Evolutionary conservation across 2,797 vertebrate genomes (phyloP).

Genomic region (Graptemys geographica): DNA sequence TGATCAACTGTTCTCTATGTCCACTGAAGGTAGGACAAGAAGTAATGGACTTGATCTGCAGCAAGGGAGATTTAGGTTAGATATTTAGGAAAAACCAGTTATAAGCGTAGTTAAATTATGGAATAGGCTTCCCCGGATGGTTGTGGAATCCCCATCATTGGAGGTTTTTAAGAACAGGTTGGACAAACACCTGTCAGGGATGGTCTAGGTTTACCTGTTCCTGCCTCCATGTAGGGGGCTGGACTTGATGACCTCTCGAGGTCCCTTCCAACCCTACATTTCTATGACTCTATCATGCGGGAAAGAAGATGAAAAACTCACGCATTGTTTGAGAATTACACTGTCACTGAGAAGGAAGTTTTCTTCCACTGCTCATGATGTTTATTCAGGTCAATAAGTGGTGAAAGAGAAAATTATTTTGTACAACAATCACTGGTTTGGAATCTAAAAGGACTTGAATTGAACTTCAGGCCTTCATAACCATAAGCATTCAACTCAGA

Average conservation of each 20-base stretch:
- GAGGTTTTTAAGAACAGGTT: neutral
- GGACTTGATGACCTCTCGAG: neutral
- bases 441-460: neutral
- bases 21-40: neutral
- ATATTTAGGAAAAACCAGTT: neutral
- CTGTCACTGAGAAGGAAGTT: neutral
- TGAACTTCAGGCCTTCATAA: neutral
- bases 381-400: neutral
- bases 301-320: neutral
- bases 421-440: neutral
- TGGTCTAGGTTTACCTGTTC: neutral
- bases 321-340: rapidly evolving
- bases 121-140: neutral
- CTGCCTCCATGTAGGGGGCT: neutral
- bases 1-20: neutral
- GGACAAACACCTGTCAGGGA: neutral
- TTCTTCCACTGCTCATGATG: neutral
- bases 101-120: neutral
- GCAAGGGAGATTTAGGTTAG: neutral
- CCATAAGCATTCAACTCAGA: neutral
- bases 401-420: neutral
- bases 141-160: neutral
- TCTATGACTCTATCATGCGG: neutral
- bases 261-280: neutral
- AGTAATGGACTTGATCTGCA: neutral